Percentiles rank a stretch among this genome's conserved stretches.
These are phyloP conservation scores for Harmothoe impar DNA, from an alignment of 2,888 invertebrate species.

Conservation along the genomic window DNA sequence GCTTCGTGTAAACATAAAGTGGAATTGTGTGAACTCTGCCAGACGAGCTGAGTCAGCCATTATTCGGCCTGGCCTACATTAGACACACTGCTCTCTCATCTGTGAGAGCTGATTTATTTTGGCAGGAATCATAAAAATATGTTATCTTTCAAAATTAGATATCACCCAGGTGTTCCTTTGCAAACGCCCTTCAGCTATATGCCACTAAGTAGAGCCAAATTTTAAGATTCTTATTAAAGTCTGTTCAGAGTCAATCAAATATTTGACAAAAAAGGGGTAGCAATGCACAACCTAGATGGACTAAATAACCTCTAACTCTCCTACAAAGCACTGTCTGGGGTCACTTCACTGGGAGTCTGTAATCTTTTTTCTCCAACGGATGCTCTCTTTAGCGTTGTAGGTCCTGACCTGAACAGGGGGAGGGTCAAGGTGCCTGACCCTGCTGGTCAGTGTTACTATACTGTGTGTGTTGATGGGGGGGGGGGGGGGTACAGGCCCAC, in stretches of 20 bases:
- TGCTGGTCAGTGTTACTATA: background rate
- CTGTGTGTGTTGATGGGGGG: too few species aligned
- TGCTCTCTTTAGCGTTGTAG: background rate
- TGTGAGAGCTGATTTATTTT: background rate
- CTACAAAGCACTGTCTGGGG: too few species aligned
- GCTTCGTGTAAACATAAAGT: slow-evolving; percentile 2
- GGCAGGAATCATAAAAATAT: background rate
- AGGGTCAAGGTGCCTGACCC: background rate
- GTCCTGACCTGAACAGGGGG: background rate
- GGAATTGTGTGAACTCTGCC: background rate
- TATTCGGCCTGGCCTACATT: background rate
- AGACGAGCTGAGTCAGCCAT: background rate
- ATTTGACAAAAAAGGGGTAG: too few species aligned
- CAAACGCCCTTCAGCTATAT: too few species aligned
- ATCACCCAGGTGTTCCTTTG: background rate
- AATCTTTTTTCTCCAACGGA: background rate
- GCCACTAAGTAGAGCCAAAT: too few species aligned
- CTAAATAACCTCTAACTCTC: too few species aligned
- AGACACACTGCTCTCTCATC: background rate
- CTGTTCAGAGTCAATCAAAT: too few species aligned
- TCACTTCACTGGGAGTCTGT: too few species aligned
- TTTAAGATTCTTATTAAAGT: too few species aligned
- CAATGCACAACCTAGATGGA: too few species aligned
- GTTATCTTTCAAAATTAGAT: background rate
- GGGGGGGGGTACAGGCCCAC: too few species aligned